phyloP scores from a whole-genome alignment of 2,888 invertebrate genomes.

The Spialia ferax region DNA sequence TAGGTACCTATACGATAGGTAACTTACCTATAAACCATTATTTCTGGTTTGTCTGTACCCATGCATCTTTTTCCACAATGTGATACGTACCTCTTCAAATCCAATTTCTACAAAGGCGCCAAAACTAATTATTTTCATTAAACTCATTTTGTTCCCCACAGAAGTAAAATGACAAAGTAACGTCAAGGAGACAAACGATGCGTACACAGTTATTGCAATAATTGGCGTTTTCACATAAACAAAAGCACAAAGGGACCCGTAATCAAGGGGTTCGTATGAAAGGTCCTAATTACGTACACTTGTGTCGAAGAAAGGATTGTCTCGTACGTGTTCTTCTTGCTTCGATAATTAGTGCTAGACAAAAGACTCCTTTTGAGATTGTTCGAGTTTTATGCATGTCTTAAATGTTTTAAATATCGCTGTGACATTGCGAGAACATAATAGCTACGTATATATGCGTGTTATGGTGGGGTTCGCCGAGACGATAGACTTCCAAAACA shows the following conservation, averaged over 20 bases:
- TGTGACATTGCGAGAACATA: not conserved
- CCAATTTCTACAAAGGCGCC: not conserved
- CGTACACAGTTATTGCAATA: slow-evolving; percentile 74
- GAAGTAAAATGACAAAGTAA: slow-evolving; percentile 51
- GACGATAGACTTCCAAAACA: no score
- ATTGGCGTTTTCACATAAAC: slow-evolving; percentile 73
- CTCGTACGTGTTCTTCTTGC: slow-evolving; percentile 51
- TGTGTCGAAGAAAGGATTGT: slow-evolving; percentile 47
- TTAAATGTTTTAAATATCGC: not conserved
- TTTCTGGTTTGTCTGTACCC: no score
- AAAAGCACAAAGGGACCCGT: slow-evolving; percentile 67
- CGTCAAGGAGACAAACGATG: slow-evolving; percentile 60
- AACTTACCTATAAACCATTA: no score
- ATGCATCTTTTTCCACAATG: not conserved
- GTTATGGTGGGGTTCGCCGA: no score
- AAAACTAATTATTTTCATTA: slow-evolving; percentile 47
- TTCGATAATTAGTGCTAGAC: slow-evolving; percentile 41
- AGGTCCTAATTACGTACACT: slow-evolving; percentile 72
- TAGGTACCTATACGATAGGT: no score
- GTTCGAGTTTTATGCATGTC: not conserved
- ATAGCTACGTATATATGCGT: no score
- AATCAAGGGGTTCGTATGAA: slow-evolving; percentile 79
- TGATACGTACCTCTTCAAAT: not conserved
- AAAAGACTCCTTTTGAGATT: slow-evolving; percentile 15
- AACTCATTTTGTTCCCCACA: slow-evolving; percentile 39